A percentile compares a stretch with the other conserved stretches of the same genome.
These are phyloP conservation scores for Balaeniceps rex DNA, from an alignment of 2,113 vertebrate genomes.

Conservation along the genomic window DNA sequence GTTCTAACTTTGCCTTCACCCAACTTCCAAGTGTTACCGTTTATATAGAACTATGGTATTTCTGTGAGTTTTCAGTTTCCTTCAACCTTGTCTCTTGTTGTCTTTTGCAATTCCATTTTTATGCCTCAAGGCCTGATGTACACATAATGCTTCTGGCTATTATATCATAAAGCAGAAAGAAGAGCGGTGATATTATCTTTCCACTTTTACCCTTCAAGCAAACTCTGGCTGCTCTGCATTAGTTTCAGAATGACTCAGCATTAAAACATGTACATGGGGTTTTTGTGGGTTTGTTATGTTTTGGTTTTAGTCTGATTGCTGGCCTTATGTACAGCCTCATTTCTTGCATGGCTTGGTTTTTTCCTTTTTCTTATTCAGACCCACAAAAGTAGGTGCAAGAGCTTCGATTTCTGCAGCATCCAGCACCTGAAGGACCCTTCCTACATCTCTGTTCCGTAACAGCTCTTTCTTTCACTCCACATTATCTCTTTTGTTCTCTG, in stretches of 20 bases:
- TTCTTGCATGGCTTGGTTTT: neutral
- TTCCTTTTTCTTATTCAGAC: neutral
- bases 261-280: neutral
- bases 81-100: neutral
- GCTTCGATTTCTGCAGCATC: neutral
- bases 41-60: neutral
- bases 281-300: neutral
- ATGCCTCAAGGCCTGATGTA: neutral
- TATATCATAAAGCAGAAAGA: neutral
- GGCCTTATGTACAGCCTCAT: neutral
- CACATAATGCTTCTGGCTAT: neutral
- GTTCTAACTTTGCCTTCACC: neutral
- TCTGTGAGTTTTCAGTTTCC: neutral
- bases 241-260: neutral
- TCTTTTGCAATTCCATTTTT: neutral
- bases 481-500: neutral
- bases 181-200: neutral
- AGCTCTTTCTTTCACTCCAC: neutral
- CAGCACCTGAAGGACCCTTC: neutral
- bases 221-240: neutral
- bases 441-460: neutral
- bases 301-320: neutral
- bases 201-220: neutral
- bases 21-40: neutral
- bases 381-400: neutral